Evolutionary conservation across 2,888 invertebrate species (phyloP), one percentile per base, ranked within the genome.

Genomic region (Dilophus febrilis): DNA sequence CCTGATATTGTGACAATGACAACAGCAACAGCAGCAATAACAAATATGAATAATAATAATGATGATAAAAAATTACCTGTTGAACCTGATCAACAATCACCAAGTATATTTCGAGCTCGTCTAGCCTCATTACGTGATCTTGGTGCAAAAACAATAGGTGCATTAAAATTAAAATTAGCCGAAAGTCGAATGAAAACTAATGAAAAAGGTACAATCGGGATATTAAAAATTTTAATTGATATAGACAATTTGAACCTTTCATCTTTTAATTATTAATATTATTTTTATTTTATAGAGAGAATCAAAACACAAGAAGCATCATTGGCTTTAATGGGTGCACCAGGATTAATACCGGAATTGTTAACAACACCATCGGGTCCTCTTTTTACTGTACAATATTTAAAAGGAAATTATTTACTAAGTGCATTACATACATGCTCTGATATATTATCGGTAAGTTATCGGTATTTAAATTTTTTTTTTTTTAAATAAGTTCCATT

Each of bases 141-240:
- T 43, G 76, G 77, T n/a, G 72, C 75, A 1, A 77, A 77, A 48
- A 78, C 76, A 53, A 58, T 78, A 32, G 70, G 71, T 18, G 70
- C 68, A 32, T 60, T 77, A n/a, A 72, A 69, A 50, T 72, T 74
- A 55, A 71, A 72, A 45, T 55, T 77, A 27, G 67, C 71, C 7
- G 71, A 72, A 49, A 65, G 43, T 35, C 32, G 42, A 26, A 39
- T 44, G 13, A 44, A 43, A 36, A 28, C 40, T 12, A 42, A 22
- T 33, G 44, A 44, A 40, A 42, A 35, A 33, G 41, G 41, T 41
- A 10, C 2, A 29, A 14, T 12, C 3, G 7, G 13, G 3, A 3
- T 14, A 17, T 38, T 30, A 16, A 28, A 8, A 12, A 29, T 27
- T 33, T 29, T 37, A 29, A 17, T 37, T 16, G 11, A 17, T 34